Evolutionary conservation across 1,140 invertebrate genomes (phyloP).

Genomic region (Musca vetustissima): DNA sequence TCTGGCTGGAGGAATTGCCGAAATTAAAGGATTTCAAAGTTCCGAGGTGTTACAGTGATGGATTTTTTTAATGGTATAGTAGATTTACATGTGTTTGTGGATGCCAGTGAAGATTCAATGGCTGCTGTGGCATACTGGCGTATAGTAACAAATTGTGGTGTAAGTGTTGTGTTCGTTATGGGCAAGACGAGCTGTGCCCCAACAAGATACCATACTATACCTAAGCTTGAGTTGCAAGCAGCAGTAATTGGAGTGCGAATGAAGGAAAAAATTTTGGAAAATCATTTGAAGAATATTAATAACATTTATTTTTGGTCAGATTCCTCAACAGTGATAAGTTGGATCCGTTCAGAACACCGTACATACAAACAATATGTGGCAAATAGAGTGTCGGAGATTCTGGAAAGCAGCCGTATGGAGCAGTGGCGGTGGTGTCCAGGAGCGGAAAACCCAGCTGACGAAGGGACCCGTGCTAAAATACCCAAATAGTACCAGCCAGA

Average conservation of each 20-base stretch:
- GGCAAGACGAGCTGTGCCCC: constrained; percentile 42
- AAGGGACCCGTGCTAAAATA: constrained; percentile 21
- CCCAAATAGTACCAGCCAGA: no score
- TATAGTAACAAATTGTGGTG: no score
- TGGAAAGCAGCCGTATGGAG: not conserved
- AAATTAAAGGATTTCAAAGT: constrained; percentile 1
- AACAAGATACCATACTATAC: constrained; percentile 41
- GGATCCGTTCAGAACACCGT: constrained; percentile 2
- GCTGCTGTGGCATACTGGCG: constrained; percentile 26
- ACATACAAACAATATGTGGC: constrained; percentile 27
- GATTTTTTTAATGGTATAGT: not conserved
- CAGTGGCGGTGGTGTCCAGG: constrained; percentile 43
- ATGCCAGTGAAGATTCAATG: constrained; percentile 13
- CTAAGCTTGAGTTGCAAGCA: constrained; percentile 48
- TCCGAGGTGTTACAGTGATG: not conserved
- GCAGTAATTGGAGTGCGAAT: constrained; percentile 42
- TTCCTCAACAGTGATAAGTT: constrained; percentile 9
- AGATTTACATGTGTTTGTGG: constrained; percentile 11
- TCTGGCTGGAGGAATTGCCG: not conserved
- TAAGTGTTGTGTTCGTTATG: no score
- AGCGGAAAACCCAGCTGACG: constrained; percentile 43
- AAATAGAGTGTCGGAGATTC: constrained; percentile 2
- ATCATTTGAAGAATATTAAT: not conserved
- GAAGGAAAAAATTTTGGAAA: constrained; percentile 13
- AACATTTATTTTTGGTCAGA: constrained; percentile 5